Conservation (phyloP, 2,797 vertebrate genomes). For the Gymnoscopelus microlampas region DNA sequence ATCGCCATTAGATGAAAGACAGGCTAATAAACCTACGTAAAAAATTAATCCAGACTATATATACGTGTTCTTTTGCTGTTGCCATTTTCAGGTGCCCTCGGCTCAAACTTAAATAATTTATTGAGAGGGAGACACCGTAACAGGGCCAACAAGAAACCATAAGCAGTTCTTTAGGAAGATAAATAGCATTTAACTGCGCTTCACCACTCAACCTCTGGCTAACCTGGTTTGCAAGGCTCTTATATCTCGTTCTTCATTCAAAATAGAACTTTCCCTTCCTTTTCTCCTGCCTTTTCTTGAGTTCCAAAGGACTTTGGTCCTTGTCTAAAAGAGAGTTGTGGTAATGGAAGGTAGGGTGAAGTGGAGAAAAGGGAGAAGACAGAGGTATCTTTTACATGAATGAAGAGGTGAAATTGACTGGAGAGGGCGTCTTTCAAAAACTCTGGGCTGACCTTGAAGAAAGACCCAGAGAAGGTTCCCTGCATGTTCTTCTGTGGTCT, state of each 20-base stretch:
- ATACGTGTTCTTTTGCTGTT: background rate
- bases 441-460: slow-evolving; percentile 75
- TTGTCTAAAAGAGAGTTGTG: slow-evolving; percentile 67
- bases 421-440: slow-evolving; percentile 74
- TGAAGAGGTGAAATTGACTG: slow-evolving; percentile 74
- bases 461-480: slow-evolving; percentile 66
- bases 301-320: slow-evolving; percentile 59
- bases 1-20: slow-evolving; percentile 60
- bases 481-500: slow-evolving; percentile 52
- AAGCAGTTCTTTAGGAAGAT: slow-evolving; percentile 39
- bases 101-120: slow-evolving; percentile 39
- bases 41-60: slow-evolving; percentile 21
- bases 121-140: slow-evolving; percentile 24
- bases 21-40: slow-evolving; percentile 45
- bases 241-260: slow-evolving; percentile 40
- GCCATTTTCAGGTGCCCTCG: slow-evolving; percentile 9
- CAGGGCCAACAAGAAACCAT: slow-evolving; percentile 24
- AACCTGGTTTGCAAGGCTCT: slow-evolving; percentile 35
- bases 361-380: slow-evolving; percentile 62
- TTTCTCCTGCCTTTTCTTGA: slow-evolving; percentile 49
- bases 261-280: slow-evolving; percentile 49
- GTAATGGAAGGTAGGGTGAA: slow-evolving; percentile 60
- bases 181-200: slow-evolving; percentile 32
- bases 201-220: slow-evolving; percentile 50
- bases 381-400: slow-evolving; percentile 78